Base-by-base conservation (phyloP, 2,113 vertebrate genomes). In the Zosterops lateralis region DNA sequence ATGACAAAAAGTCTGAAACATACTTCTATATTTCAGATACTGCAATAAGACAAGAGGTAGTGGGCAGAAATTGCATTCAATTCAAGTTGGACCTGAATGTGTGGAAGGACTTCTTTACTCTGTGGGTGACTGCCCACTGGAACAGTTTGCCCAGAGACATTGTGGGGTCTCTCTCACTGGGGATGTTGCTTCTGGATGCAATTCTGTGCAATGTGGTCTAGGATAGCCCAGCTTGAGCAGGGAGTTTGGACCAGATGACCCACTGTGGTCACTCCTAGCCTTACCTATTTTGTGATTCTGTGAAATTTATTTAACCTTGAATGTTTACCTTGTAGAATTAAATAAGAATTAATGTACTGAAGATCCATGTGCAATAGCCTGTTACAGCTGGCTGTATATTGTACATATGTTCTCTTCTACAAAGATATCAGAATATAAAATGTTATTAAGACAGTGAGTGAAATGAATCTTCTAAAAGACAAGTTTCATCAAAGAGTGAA, bases 141-240 rank as follows among this genome's bases (percentile, higher is more conserved):
- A 40, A 71, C 1, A 0, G 19, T 31, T 21, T 78, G 5, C 40
- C 16, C 29, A 25, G 29, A 47, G 10, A n/a, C 16, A 3, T 9
- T 20, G 18, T 45, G 28, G 15, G 5, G 15, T 78, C n/a, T n/a
- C 54, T 26, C 15, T 54, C n/a, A 19, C 12, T 24, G 47, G n/a
- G 70, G 15, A 47, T 25, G 34, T 8, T 62, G 11, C 6, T 50
- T 26, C 25, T 28, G 22, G 42, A 42, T 25, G 8, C 10, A 40
- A 29, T 29, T 28, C 48, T 67, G 8, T 29, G 29, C 40, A 31
- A 24, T 16, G 51, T 44, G 36, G 17, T 58, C 21, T 36, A 32
- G 36, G 15, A 45, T 24, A 21, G 10, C 26, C 44, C 51, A 32
- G 8, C 17, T 28, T 44, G 31, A 65, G 14, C 9, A 28, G 14